Base-by-base conservation (phyloP, 2,888 invertebrate genomes). In the Drosophila meridiana region DNA sequence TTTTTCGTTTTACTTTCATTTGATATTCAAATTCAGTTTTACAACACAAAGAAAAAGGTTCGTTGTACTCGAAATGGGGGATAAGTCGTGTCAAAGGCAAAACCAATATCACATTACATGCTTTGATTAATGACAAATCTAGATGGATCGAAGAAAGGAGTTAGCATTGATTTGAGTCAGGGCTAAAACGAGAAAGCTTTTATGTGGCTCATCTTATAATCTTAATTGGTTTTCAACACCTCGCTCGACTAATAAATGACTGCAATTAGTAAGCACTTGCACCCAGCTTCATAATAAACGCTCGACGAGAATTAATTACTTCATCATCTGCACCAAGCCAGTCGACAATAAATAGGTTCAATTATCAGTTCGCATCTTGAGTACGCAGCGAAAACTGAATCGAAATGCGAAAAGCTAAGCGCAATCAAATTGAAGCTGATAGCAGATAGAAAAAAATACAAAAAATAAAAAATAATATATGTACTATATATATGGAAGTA, bases 391-490 rank as follows among this genome's bases (percentile, higher is more conserved):
- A 64, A 62, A 36, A 57, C 40, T 42, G 34, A 52, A 47, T 40
- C 58, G 48, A 36, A 61, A 30, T 14, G 40, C 36, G 50, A 30
- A 60, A 34, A 45, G 36, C 43, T 34, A 28, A 34, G 43, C 52
- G n/a, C 36, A 34, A 48, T 58, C 61, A 80, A 20, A 78, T 75
- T 83, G 61, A 73, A 75, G 64, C 73, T 78, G 80, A 86, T 76
- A 80, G 73, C 66, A 26, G 30, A 52, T 32, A 14, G 11, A 14
- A 26, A 38, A 30, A 52, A 60, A 11, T 28, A 40, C 6, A 55
- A 65, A n/a, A 57, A 40, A 20, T 9, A 48, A 55, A 43, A 45
- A 47, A 36, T 14, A 28, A 58, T 4, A 34, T 9, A 32, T 5
- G 11, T 50, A 50, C 14, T 4, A 8, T 32, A 47, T 28, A 64